phyloP scores from a whole-genome alignment of 2,888 invertebrate genomes.

The Eugnorisma glareosa region DNA sequence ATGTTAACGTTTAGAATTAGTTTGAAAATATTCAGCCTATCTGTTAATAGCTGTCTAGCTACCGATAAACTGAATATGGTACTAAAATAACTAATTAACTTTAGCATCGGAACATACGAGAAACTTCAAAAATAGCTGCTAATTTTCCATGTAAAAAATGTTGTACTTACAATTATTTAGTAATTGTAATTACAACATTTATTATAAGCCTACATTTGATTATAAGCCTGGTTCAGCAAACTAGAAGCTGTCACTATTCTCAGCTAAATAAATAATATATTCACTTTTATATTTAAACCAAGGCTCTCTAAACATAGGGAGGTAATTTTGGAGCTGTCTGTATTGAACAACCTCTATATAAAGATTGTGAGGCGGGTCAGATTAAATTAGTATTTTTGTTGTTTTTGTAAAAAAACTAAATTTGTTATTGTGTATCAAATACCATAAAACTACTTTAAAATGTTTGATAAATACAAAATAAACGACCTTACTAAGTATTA shows the following conservation, averaged over 20 bases:
- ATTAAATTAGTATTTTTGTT: background rate
- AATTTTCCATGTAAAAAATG: background rate
- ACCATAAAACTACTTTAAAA: background rate
- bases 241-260: background rate
- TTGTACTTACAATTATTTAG: too few species aligned
- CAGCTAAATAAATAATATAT: background rate
- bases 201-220: slow-evolving; percentile 2
- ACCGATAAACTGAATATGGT: background rate
- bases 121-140: background rate
- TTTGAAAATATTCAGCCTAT: background rate
- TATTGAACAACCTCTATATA: background rate
- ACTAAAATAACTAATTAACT: background rate
- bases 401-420: background rate
- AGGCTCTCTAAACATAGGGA: background rate
- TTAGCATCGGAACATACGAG: background rate
- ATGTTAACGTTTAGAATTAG: background rate
- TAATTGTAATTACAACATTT: too few species aligned
- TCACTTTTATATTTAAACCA: background rate
- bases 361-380: background rate
- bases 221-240: background rate
- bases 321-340: background rate
- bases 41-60: background rate
- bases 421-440: background rate
- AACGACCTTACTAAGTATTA: background rate
- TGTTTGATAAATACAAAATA: background rate